Evolutionary conservation across 2,888 invertebrate genomes (phyloP).

Genomic region (Scaptomyza flava): DNA sequence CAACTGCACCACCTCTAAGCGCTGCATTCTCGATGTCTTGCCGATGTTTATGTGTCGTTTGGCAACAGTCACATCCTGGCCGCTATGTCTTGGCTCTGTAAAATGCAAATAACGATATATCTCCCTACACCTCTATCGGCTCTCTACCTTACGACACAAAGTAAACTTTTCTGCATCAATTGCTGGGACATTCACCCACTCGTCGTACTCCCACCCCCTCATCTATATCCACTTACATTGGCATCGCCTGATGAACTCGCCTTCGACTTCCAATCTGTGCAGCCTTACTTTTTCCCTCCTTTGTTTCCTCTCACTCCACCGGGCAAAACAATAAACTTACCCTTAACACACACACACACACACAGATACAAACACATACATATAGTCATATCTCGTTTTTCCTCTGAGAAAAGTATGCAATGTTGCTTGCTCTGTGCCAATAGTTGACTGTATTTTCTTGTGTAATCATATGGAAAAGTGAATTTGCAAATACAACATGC

Average conservation of each 20-base stretch:
- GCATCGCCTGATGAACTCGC: conserved; percentile 66
- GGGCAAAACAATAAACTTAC: conserved; percentile 56
- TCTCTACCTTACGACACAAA: conserved; percentile 26
- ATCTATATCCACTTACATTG: conserved; percentile 7
- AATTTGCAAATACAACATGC: conserved; percentile 78
- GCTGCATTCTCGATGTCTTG: conserved; percentile 19
- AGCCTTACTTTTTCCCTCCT: neutral
- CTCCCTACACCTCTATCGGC: neutral
- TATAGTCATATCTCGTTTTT: neutral
- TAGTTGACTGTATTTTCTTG: conserved; percentile 73
- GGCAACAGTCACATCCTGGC: conserved; percentile 58
- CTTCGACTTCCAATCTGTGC: conserved; percentile 32
- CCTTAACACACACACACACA: conserved; percentile 30
- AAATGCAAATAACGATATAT: conserved; percentile 74
- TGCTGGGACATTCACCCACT: conserved; percentile 36
- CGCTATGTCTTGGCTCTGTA: conserved; percentile 42
- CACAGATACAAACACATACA: neutral
- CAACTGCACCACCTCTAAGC: conserved; percentile 72
- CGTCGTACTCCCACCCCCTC: neutral
- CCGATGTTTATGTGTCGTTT: conserved; percentile 53
- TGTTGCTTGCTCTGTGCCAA: conserved; percentile 54
- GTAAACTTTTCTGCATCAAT: conserved; percentile 77
- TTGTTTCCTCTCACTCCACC: conserved; percentile 15
- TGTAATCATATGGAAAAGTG: conserved; percentile 80
- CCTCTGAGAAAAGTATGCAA: conserved; percentile 8